A percentile compares a stretch with the other conserved stretches of the same genome.
Conservation (phyloP, 1,140 invertebrate genomes). For the Ceratosolen solmsi region DNA sequence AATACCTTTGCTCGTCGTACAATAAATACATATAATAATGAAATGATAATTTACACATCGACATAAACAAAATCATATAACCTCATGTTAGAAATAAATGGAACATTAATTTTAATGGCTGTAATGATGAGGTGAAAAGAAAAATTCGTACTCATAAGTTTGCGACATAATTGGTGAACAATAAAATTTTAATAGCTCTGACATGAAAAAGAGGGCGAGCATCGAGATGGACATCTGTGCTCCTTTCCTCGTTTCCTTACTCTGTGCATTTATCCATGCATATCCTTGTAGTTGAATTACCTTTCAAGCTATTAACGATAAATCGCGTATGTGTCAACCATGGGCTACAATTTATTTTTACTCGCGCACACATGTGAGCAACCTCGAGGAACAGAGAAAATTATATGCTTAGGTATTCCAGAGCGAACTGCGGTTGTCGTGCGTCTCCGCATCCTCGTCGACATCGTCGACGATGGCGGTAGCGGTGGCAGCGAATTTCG, state of each 20-base stretch:
- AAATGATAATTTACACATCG: too few species aligned
- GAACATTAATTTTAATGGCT: neutral
- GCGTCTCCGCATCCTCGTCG: neutral
- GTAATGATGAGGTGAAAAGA: neutral
- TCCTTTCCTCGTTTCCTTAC: neutral
- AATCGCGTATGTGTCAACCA: conserved; percentile 29
- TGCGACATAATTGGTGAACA: neutral
- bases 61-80: too few species aligned
- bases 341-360: conserved; percentile 25
- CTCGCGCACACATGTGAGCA: neutral
- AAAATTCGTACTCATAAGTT: conserved; percentile 3
- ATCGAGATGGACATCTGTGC: neutral
- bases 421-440: neutral
- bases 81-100: too few species aligned
- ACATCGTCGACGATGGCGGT: neutral
- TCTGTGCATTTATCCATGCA: neutral
- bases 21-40: too few species aligned
- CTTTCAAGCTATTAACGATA: conserved; percentile 33
- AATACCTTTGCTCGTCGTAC: too few species aligned
- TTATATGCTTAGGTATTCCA: conserved; percentile 33
- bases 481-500: conserved; percentile 1
- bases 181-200: neutral
- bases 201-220: neutral
- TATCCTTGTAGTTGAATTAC: conserved; percentile 28
- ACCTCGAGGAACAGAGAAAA: neutral